Base-by-base conservation (phyloP, 2,888 invertebrate genomes). In the Trichogramma evanescens region DNA sequence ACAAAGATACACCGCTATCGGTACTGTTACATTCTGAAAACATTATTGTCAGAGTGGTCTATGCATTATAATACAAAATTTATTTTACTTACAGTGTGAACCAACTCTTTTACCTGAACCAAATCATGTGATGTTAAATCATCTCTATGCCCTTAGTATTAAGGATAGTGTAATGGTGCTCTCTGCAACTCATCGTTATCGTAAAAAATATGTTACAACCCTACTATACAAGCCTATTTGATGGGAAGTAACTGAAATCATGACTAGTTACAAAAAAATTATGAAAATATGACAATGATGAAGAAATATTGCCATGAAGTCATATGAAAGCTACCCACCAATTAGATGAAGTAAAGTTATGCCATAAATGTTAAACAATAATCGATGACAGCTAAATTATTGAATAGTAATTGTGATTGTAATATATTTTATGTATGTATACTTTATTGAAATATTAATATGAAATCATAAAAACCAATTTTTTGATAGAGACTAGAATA, bases 81-180 rank as follows among this genome's bases (percentile, higher is more conserved):
- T 46, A 41, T 52, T 44, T 46, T 54, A 13, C 61, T 86, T 86
- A 64, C 80, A 96, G 93, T 97, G 97, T 81, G 99, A 99, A 79
- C 99, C 99, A 54, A 97, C 97, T 54, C 83, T 99, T 70, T 81
- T 99, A 70, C 99, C 99, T n/a, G 98, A 99, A 81, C 99, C 99
- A 54, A 98, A 98, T 79, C 99, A 99, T 78, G 99, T 99, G 40
- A 99, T 99, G 99, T 82, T 99, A 73, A 99, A 99, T 80, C 99
- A 99, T 80, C 82, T 99, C 58, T 99, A 99, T 80, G 99, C 99
- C n/a, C 82, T 99, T 66, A 98, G 97, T 53, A 99, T 99, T 72
- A 98, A 98, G 82, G 99, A 99, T 80, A 99, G 99, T 54, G 99
- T 99, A 4, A 99, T 99, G 98, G 99, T 99, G 48, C 82, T 99